phyloP scores from a whole-genome alignment of 64 coral and sea anemone species.

The Pocillopora damicornis region DNA sequence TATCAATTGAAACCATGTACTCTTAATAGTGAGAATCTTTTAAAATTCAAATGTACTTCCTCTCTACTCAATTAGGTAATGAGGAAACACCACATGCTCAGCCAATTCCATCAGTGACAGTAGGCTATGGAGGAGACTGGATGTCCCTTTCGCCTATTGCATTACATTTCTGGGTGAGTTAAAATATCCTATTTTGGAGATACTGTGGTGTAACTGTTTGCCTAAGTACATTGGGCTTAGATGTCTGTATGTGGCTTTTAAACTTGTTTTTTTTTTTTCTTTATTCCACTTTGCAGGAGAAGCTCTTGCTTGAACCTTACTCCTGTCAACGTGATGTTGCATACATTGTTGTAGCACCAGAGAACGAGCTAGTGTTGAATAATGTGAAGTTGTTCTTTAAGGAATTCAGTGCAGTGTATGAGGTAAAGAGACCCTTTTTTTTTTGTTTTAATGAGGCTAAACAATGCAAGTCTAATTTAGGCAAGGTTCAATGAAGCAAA shows the following conservation, averaged over 20 bases:
- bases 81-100: constrained; percentile 53
- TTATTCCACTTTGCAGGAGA: constrained; percentile 61
- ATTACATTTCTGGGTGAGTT: constrained; percentile 90
- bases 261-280: neutral
- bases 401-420: constrained; percentile 95
- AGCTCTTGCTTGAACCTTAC: constrained; percentile 92
- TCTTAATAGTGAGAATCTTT: no score
- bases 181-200: neutral
- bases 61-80: constrained; percentile 25
- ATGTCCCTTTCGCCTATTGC: constrained; percentile 93
- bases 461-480: neutral
- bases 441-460: neutral
- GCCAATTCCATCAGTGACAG: constrained; percentile 78
- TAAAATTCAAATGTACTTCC: no score
- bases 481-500: no score
- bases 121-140: constrained; percentile 91
- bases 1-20: no score
- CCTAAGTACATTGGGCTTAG: no score
- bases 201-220: neutral
- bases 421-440: constrained; percentile 36
- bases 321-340: constrained; percentile 79
- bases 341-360: constrained; percentile 88
- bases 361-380: constrained; percentile 76
- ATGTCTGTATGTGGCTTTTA: neutral
- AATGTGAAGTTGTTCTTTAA: constrained; percentile 88